Percentiles rank a stretch among this genome's conserved stretches.
phyloP scores from a whole-genome alignment of 2,113 vertebrate species.

The human (Homo sapiens) region GRCh38 chr14:26343501-26344000 shows the following conservation, averaged over 20 bases:
- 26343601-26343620: neutral
- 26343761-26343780: neutral
- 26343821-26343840: neutral
- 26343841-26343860: neutral
- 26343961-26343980: neutral
- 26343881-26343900: neutral
- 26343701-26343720: neutral
- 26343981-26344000: neutral
- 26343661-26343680: neutral
- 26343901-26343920: neutral
- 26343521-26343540: neutral
- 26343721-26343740: rapidly evolving
- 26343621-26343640: neutral
- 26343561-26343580: neutral
- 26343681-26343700: neutral
- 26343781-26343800: neutral
- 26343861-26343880: neutral
- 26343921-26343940: neutral
- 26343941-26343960: neutral
- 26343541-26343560: neutral
- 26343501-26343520: neutral
- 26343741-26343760: neutral
- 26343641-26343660: conserved; percentile 37
- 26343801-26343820: neutral
- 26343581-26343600: conserved; percentile 20